Percentiles rank a stretch among this genome's conserved stretches.
Evolutionary conservation across 2,888 invertebrate genomes (phyloP).

Genomic region (Lysandra coridon): DNA sequence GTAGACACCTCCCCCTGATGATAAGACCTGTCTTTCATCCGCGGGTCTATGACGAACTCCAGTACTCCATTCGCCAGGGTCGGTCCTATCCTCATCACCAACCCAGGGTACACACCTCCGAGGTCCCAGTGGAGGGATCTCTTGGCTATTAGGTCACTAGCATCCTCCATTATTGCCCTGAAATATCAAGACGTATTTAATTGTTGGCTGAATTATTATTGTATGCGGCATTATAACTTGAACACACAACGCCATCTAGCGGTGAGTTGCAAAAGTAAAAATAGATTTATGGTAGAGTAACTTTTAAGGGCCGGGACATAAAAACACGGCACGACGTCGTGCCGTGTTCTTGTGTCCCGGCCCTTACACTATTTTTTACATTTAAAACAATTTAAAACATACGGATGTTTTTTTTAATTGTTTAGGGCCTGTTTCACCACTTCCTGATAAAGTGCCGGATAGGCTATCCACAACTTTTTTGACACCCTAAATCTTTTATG

Average conservation of each 20-base stretch:
- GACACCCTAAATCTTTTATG: too few species aligned
- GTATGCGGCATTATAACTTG: neutral
- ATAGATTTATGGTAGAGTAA: neutral
- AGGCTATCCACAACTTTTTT: too few species aligned
- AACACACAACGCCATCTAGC: neutral
- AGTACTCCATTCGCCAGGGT: conserved; percentile 85
- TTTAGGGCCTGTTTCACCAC: too few species aligned
- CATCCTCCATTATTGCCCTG: conserved; percentile 84
- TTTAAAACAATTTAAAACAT: too few species aligned
- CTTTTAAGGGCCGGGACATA: too few species aligned
- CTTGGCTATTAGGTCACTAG: conserved; percentile 84
- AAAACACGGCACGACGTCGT: too few species aligned
- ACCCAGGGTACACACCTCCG: conserved; percentile 86
- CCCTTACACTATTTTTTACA: too few species aligned
- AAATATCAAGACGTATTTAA: conserved; percentile 7
- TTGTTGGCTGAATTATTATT: neutral
- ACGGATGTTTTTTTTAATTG: too few species aligned
- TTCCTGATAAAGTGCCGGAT: too few species aligned
- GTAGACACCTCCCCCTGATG: conserved; percentile 81
- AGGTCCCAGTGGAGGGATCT: conserved; percentile 88
- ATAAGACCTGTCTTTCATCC: conserved; percentile 76
- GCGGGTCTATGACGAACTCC: conserved; percentile 86
- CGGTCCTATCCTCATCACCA: conserved; percentile 87
- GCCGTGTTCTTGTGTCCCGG: too few species aligned
- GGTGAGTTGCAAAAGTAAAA: conserved; percentile 7